phyloP scores from a whole-genome alignment of 2,113 vertebrate genomes.

The Psophia crepitans region DNA sequence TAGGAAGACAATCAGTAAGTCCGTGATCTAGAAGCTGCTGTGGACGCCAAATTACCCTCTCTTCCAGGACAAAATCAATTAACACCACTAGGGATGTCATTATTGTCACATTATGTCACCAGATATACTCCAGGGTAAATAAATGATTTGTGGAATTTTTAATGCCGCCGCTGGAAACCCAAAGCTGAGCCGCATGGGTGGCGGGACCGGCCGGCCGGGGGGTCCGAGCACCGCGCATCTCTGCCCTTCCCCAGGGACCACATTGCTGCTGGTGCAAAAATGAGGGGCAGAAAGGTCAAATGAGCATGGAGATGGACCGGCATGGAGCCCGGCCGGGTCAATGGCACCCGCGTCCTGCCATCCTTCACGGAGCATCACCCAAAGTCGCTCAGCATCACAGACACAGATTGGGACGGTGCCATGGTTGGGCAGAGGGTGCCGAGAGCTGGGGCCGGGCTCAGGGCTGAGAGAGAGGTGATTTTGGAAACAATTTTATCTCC shows the following conservation, averaged over 20 bases:
- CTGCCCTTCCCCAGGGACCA: background rate
- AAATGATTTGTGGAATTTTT: constrained; percentile 83
- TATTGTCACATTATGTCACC: constrained; percentile 86
- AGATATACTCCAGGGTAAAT: constrained; percentile 80
- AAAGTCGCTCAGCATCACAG: fast-evolving
- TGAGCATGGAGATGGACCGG: fast-evolving
- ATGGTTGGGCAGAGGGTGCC: fast-evolving
- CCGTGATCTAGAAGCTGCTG: constrained; percentile 72
- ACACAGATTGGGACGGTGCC: fast-evolving
- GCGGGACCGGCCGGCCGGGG: background rate
- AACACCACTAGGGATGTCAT: constrained; percentile 85
- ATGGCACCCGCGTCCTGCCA: background rate
- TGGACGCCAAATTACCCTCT: constrained; percentile 79
- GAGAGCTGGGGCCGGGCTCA: background rate
- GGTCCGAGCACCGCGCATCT: fast-evolving
- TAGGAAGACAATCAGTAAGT: constrained; percentile 76
- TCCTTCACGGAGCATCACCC: background rate
- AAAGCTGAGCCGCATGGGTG: background rate
- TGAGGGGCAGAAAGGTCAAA: background rate
- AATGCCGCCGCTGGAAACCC: background rate
- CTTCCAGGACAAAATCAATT: constrained; percentile 86
- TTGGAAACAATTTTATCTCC: background rate
- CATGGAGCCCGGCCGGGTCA: fast-evolving
- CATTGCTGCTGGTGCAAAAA: background rate
- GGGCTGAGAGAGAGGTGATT: background rate